These are phyloP conservation scores for Allacma fusca DNA, from an alignment of 2,888 invertebrate genomes.

Conservation along the genomic window DNA sequence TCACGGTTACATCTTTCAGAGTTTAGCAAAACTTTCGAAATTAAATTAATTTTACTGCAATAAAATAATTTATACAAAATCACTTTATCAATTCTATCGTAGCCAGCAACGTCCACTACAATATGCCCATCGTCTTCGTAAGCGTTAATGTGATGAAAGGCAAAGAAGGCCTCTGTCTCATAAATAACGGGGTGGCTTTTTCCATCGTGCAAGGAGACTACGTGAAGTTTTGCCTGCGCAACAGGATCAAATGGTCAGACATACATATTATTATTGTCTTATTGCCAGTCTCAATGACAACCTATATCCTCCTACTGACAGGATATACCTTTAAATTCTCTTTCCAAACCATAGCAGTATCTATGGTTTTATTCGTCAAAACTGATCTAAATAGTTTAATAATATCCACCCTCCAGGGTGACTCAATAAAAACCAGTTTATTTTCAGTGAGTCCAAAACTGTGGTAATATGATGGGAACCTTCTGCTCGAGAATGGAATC, in stretches of 20 bases:
- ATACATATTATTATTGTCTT: no score
- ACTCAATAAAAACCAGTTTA: conserved; percentile 68
- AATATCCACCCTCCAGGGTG: conserved; percentile 65
- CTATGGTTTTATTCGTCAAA: conserved; percentile 63
- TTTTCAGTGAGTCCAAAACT: conserved; percentile 69
- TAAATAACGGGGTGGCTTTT: conserved; percentile 63
- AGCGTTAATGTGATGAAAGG: conserved; percentile 68
- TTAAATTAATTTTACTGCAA: no score
- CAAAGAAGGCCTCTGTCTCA: conserved; percentile 66
- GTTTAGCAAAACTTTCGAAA: no score
- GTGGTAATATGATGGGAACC: conserved; percentile 66
- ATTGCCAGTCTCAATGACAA: no score
- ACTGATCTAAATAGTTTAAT: conserved; percentile 62
- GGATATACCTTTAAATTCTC: conserved; percentile 64
- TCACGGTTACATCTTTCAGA: no score
- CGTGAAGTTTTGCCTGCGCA: conserved; percentile 64
- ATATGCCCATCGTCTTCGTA: conserved; percentile 66
- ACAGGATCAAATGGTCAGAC: no score
- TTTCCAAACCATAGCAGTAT: conserved; percentile 65
- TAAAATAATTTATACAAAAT: no score
- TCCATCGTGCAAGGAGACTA: conserved; percentile 65
- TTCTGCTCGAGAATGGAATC: conserved; percentile 63
- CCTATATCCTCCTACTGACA: neutral
- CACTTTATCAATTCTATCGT: conserved; percentile 58
- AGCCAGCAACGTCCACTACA: conserved; percentile 64